A percentile compares a stretch with the other conserved stretches of the same genome.
Evolutionary conservation across 2,113 vertebrate genomes (phyloP).

Genomic region (Chaetorhynchus papuensis): DNA sequence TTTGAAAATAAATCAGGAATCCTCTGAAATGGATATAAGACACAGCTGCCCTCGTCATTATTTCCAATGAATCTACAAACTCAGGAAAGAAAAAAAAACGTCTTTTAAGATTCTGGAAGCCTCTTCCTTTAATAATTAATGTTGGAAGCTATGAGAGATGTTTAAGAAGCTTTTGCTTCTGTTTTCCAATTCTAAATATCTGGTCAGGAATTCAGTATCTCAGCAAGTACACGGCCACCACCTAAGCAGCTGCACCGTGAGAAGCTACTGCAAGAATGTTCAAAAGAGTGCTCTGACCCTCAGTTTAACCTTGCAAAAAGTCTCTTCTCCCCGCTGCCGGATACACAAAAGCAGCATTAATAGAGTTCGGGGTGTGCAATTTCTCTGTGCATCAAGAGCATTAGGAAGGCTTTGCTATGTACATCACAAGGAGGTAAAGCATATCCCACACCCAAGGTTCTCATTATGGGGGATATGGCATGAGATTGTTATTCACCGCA

Average conservation of each 20-base stretch:
- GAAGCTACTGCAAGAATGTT: slow-evolving; percentile 2
- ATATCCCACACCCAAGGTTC: background rate
- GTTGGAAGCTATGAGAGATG: slow-evolving; percentile 17
- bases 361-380: background rate
- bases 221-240: background rate
- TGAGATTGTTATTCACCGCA: slow-evolving; percentile 52
- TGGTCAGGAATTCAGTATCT: background rate
- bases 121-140: slow-evolving; percentile 46
- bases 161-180: slow-evolving; percentile 45
- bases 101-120: slow-evolving; percentile 9
- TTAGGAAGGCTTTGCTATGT: background rate
- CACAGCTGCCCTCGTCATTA: slow-evolving; percentile 2
- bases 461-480: background rate
- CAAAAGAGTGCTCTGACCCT: background rate
- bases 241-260: background rate
- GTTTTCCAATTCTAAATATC: slow-evolving; percentile 14
- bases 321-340: background rate
- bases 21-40: background rate
- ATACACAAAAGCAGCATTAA: slow-evolving; percentile 26
- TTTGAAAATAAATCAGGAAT: background rate
- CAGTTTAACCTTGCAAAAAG: slow-evolving; percentile 36
- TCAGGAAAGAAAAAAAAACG: slow-evolving; percentile 3
- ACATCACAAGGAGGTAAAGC: slow-evolving; percentile 31
- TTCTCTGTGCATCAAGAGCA: background rate
- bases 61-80: slow-evolving; percentile 12